Evolutionary conservation across 2,888 invertebrate species (phyloP).

Genomic region (Lasioglossum lativentre): DNA sequence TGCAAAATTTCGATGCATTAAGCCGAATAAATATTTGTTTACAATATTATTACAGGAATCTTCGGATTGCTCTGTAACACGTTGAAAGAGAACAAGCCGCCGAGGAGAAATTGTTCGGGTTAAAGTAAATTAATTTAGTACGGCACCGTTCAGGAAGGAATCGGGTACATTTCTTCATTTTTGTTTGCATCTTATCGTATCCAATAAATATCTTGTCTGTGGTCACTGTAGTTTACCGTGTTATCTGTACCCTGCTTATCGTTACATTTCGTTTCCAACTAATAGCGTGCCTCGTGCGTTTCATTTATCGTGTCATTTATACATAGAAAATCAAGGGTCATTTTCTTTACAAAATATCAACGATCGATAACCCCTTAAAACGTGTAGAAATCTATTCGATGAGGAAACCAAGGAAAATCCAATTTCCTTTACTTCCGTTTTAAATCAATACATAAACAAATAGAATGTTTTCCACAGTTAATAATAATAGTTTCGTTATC

Average conservation of each 20-base stretch:
- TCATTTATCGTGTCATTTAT: conserved; percentile 46
- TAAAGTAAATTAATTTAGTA: not conserved
- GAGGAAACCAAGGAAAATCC: not conserved
- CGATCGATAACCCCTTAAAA: conserved; percentile 52
- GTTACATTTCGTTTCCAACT: conserved; percentile 14
- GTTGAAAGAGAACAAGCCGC: not conserved
- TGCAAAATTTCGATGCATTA: not conserved
- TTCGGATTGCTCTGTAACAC: not conserved
- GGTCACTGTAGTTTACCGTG: conserved; percentile 24
- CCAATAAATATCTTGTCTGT: conserved; percentile 18
- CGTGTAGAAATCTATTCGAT: conserved; percentile 12
- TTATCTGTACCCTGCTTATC: conserved; percentile 32
- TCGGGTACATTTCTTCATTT: not conserved
- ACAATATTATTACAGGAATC: not conserved
- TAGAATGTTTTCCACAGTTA: not conserved
- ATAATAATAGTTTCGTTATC: not conserved
- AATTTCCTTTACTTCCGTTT: not conserved
- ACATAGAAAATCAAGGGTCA: conserved; percentile 61
- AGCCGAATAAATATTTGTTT: not conserved
- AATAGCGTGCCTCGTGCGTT: conserved; percentile 20
- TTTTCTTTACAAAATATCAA: conserved; percentile 46
- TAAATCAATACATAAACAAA: not conserved
- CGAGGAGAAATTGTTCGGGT: not conserved
- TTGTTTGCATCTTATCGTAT: conserved; percentile 27
- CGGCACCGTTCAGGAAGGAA: not conserved